Percentiles rank a stretch among this genome's conserved stretches.
phyloP scores from a whole-genome alignment of 1,140 invertebrate genomes.

The Solen grandis region DNA sequence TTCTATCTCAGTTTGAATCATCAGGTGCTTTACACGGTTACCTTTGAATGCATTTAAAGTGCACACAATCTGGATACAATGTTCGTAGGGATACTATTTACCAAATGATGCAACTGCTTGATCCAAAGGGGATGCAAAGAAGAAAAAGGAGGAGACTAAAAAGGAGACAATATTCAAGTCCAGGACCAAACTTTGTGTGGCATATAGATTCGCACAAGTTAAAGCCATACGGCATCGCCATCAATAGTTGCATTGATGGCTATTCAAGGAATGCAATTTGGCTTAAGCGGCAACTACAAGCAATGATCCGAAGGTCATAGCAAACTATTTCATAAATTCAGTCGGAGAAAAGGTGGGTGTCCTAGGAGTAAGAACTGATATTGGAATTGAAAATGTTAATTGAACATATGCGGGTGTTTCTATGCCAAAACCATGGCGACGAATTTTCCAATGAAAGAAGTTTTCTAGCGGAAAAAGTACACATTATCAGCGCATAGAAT shows the following conservation, averaged over 20 bases:
- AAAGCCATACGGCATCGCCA: constrained; percentile 73
- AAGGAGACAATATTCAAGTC: constrained; percentile 59
- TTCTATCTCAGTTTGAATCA: constrained; percentile 16
- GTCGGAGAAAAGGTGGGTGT: constrained; percentile 6
- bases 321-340: constrained; percentile 63
- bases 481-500: too few species aligned
- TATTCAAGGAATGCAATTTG: constrained; percentile 73
- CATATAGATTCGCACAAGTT: constrained; percentile 76
- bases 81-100: too few species aligned
- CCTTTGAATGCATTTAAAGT: constrained; percentile 54
- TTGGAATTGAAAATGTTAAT: constrained; percentile 53
- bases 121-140: too few species aligned
- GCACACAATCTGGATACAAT: constrained; percentile 20
- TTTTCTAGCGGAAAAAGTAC: too few species aligned
- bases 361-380: constrained; percentile 40
- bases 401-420: too few species aligned
- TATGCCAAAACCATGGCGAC: too few species aligned
- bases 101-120: too few species aligned
- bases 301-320: too few species aligned
- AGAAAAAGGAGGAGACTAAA: too few species aligned
- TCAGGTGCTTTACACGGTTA: too few species aligned
- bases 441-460: too few species aligned
- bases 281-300: too few species aligned
- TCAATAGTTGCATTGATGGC: constrained; percentile 74
- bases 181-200: constrained; percentile 73